A percentile compares a stretch with the other conserved stretches of the same genome.
Evolutionary conservation across 1,140 invertebrate species (phyloP).

Genomic region (Wasmannia auropunctata): DNA sequence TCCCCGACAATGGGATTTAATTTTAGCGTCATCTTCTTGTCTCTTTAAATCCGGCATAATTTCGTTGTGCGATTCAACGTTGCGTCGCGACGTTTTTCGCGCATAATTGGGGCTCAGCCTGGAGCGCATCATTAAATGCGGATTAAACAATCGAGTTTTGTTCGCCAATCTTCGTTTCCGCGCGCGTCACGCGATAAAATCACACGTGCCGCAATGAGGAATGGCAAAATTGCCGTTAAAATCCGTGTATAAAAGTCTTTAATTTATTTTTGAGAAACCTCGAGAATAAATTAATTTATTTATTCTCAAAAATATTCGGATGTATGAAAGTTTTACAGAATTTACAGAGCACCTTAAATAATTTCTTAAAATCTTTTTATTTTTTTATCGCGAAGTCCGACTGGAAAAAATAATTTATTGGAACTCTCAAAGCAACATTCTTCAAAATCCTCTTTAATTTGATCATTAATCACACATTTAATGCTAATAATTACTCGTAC

Average conservation of each 20-base stretch:
- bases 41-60: slow-evolving; percentile 18
- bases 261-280: not conserved
- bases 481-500: not conserved
- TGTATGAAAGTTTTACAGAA: not conserved
- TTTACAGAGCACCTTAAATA: not conserved
- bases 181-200: not conserved
- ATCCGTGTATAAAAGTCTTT: not conserved
- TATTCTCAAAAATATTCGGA: not conserved
- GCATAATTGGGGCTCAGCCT: slow-evolving; percentile 22
- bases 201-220: not conserved
- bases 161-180: not conserved
- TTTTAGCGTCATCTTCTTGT: not conserved
- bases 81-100: slow-evolving; percentile 17
- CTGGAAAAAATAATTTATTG: not conserved
- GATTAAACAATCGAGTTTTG: slow-evolving; percentile 59
- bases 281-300: not conserved
- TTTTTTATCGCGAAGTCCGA: not conserved
- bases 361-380: not conserved
- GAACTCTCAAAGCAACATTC: not conserved
- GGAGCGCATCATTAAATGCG: slow-evolving; percentile 60
- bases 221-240: not conserved
- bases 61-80: not conserved
- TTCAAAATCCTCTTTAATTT: not conserved
- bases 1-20: not conserved
- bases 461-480: not conserved